phyloP scores from a whole-genome alignment of 2,113 vertebrate genomes.

The Rhinolophus sinicus region DNA sequence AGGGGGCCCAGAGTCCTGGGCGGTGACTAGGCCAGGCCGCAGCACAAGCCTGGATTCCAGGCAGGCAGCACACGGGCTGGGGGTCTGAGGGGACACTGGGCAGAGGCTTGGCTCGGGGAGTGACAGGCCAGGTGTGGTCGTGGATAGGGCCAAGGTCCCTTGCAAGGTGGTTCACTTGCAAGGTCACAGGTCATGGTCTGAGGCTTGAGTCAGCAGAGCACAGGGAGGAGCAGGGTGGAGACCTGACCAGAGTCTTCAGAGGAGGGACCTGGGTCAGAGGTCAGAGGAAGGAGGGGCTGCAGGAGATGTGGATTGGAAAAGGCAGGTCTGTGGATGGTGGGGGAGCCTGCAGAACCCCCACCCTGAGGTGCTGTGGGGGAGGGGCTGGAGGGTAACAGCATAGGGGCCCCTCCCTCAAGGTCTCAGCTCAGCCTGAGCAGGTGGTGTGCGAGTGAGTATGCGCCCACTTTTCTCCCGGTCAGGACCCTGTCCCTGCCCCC shows the following conservation, averaged over 20 bases:
- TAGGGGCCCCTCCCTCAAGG: background rate
- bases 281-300: background rate
- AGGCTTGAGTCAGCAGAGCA: background rate
- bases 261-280: background rate
- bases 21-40: background rate
- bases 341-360: background rate
- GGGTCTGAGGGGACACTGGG: background rate
- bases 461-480: accelerated
- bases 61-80: background rate
- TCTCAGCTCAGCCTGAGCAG: background rate
- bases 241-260: background rate
- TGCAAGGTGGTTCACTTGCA: constrained; percentile 18
- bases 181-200: background rate
- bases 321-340: background rate
- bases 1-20: background rate
- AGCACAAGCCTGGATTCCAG: background rate
- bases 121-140: background rate
- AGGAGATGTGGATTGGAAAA: background rate
- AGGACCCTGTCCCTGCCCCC: background rate
- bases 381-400: background rate
- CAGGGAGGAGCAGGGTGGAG: background rate
- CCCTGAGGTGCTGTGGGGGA: background rate
- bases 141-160: background rate
- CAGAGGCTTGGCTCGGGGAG: background rate
- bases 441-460: too few relatives aligned